Percentiles rank a stretch among this genome's conserved stretches.
phyloP scores from a whole-genome alignment of 2,888 invertebrate species.

The Meteorus cinctellus region DNA sequence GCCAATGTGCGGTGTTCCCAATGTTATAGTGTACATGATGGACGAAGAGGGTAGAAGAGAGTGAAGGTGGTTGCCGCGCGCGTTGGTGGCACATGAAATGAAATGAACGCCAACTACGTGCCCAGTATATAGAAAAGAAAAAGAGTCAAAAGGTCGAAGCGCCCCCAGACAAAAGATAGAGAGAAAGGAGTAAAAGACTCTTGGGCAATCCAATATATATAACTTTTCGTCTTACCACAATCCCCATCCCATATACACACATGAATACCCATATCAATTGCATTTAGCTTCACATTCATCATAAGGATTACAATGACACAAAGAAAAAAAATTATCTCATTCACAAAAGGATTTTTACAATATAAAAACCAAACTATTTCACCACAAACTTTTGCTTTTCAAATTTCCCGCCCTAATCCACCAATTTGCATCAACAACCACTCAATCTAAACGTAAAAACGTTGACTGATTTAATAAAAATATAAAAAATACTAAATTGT shows the following conservation, averaged over 20 bases:
- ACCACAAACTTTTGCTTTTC: too few species aligned
- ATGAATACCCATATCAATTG: neutral
- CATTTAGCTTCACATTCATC: neutral
- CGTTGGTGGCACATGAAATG: constrained; percentile 21
- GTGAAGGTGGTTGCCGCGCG: constrained; percentile 24
- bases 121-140: constrained; percentile 36
- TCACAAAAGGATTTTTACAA: too few species aligned
- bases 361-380: too few species aligned
- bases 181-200: constrained; percentile 13
- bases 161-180: neutral
- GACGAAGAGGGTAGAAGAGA: neutral
- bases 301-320: neutral
- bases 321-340: neutral
- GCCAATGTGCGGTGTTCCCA: constrained; percentile 2
- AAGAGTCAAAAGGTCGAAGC: constrained; percentile 19
- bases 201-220: neutral
- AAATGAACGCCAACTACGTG: constrained; percentile 45
- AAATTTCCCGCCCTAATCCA: too few species aligned
- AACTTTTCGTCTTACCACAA: neutral
- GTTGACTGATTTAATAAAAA: too few species aligned
- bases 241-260: neutral
- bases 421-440: too few species aligned
- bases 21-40: neutral
- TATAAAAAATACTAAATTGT: too few species aligned
- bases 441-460: too few species aligned